Base-by-base conservation (phyloP, 2,888 invertebrate species). In the Orthosia incerta region DNA sequence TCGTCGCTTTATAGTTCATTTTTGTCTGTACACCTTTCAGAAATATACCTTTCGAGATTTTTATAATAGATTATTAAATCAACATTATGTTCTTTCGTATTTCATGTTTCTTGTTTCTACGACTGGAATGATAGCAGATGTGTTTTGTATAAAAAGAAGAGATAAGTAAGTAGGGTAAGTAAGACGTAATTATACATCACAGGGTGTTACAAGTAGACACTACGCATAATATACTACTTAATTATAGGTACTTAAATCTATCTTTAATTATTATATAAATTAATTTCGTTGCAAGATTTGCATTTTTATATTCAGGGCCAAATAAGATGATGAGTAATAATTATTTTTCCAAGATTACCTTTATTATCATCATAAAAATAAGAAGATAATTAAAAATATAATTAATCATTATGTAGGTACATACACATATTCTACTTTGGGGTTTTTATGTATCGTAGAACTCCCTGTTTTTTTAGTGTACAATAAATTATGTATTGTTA, bases 41-140 rank as follows among this genome's bases (percentile, higher is more conserved):
- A 64, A 82, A 65, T 85, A 46, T 50, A 78, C 59, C 18, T 85
- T 65, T 53, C 55, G 59, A 78, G 70, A 85, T 82, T 82, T 82
- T 82, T 85, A 68, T 82, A 82, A 85, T 82, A 85, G 86, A 82
- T 85, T 82, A 82, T 85, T 85, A 82, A 82, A 82, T 82, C 79
- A 85, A 85, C 83, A 82, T 82, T 78, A 82, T 68, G 85, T 76
- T 75, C 59, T 55, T 68, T 75, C 51, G 76, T 63, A 65, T 84
- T 71, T 76, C 73, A 82, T 82, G 50, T 73, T 73, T 68, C 65
- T 67, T 57, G 53, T 75, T 80, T 81, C 55, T 84, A 75, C 63
- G 82, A 80, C 61, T 81, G 76, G 59, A 63, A 80, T 69, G 48
- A 53, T 48, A 45, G 39, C 76, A 74, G 82, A 76, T 64, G 76